These are phyloP conservation scores for Gambusia affinis DNA, from an alignment of 2,113 vertebrate species.

Conservation along the genomic window DNA sequence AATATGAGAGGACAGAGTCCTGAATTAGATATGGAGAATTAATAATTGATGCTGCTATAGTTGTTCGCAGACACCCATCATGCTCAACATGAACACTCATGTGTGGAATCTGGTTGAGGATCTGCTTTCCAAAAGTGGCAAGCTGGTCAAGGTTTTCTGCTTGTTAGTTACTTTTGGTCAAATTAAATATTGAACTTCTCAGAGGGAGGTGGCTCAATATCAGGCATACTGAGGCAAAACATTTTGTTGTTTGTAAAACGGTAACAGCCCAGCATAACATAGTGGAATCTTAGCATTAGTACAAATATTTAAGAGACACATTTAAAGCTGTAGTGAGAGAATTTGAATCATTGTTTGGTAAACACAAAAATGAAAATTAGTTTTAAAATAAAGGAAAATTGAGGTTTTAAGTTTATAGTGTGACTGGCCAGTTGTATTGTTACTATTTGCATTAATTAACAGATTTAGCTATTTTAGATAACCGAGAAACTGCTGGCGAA, in stretches of 20 bases:
- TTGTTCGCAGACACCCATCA: conserved; percentile 34
- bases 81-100: conserved; percentile 6
- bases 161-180: conserved; percentile 39
- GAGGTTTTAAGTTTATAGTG: conserved; percentile 20
- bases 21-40: conserved; percentile 65
- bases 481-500: no score
- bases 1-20: conserved; percentile 53
- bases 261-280: conserved; percentile 1
- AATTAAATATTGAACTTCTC: conserved; percentile 56
- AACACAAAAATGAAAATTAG: neutral
- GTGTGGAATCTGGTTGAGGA: conserved; percentile 14
- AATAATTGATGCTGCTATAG: conserved; percentile 60
- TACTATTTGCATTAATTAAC: no score
- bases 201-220: conserved; percentile 21
- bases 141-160: conserved; percentile 20
- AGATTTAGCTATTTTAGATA: no score
- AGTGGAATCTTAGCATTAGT: conserved; percentile 10
- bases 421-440: no score
- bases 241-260: conserved; percentile 20
- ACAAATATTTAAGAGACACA: conserved; percentile 16
- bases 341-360: neutral
- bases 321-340: neutral
- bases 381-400: neutral
- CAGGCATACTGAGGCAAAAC: neutral
- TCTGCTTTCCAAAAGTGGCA: conserved; percentile 45